Percentiles rank a stretch among this genome's conserved stretches.
Conservation (phyloP, 1,140 invertebrate species). For the Prorops nasuta region DNA sequence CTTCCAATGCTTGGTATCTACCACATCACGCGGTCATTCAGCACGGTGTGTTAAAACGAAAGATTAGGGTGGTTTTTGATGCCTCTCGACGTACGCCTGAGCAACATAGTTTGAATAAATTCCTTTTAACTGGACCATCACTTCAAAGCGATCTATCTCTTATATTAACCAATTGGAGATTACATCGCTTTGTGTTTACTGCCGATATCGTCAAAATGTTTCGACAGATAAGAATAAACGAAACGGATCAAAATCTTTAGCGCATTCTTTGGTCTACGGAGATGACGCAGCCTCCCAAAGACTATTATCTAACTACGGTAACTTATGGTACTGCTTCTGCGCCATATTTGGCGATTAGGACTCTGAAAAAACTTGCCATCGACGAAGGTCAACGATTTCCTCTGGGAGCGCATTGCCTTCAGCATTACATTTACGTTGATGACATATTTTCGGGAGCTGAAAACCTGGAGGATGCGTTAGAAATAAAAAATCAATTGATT, state of each 20-base stretch:
- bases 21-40: neutral
- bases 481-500: constrained; percentile 18
- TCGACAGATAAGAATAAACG: too few relatives aligned
- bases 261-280: constrained; percentile 30
- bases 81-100: neutral
- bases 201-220: neutral
- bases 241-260: constrained; percentile 21
- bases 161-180: neutral
- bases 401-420: too few relatives aligned
- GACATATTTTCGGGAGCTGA: too few relatives aligned
- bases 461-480: too few relatives aligned
- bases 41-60: neutral
- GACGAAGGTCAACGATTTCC: constrained; percentile 18
- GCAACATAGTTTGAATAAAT: neutral
- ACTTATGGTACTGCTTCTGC: constrained; percentile 24
- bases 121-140: neutral
- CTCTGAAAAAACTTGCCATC: constrained; percentile 23
- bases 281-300: constrained; percentile 1
- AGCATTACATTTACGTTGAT: too few relatives aligned
- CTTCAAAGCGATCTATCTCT: neutral
- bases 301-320: constrained; percentile 29
- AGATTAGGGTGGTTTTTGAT: neutral
- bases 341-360: constrained; percentile 28
- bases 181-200: neutral
- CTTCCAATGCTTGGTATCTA: constrained; percentile 4